Evolutionary conservation across 2,113 vertebrate genomes (phyloP).

Genomic region (Grammomys dolichurus): DNA sequence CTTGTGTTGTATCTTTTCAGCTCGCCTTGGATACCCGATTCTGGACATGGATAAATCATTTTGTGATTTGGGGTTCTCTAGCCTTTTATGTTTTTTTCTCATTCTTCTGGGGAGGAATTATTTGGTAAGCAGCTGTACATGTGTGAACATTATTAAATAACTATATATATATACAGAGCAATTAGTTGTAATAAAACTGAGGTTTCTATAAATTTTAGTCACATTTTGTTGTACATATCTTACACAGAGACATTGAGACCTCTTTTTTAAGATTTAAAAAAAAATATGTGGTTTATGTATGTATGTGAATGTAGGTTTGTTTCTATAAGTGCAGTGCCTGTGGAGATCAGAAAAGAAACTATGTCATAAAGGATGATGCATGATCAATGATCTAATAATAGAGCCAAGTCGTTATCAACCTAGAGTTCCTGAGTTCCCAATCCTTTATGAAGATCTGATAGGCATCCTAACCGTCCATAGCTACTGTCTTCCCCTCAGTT

Average conservation of each 20-base stretch:
- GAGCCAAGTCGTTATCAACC: not conserved
- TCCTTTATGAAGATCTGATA: not conserved
- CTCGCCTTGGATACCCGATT: slow-evolving; percentile 96
- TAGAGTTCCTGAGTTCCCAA: not conserved
- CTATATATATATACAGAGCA: not conserved
- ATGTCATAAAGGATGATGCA: not conserved
- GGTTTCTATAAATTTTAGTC: slow-evolving; percentile 42
- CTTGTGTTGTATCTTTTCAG: slow-evolving; percentile 84
- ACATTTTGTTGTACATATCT: not conserved
- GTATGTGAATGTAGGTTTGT: not conserved
- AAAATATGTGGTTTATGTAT: not conserved
- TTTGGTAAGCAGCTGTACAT: slow-evolving; percentile 91
- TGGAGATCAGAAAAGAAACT: slow-evolving; percentile 29
- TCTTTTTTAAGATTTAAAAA: slow-evolving; percentile 7
- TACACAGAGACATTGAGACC: not conserved
- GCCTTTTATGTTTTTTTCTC: slow-evolving; percentile 99
- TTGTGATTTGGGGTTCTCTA: slow-evolving; percentile 98
- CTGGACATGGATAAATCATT: slow-evolving; percentile 99
- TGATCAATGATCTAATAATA: not conserved
- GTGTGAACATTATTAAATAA: not conserved
- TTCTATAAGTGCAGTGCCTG: not conserved
- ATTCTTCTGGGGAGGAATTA: slow-evolving; percentile 99
- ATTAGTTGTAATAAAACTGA: not conserved
- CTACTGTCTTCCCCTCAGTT: not conserved
- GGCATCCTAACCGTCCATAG: not conserved